Base-by-base conservation (phyloP, 2,797 vertebrate genomes). In the Picus viridis region DNA sequence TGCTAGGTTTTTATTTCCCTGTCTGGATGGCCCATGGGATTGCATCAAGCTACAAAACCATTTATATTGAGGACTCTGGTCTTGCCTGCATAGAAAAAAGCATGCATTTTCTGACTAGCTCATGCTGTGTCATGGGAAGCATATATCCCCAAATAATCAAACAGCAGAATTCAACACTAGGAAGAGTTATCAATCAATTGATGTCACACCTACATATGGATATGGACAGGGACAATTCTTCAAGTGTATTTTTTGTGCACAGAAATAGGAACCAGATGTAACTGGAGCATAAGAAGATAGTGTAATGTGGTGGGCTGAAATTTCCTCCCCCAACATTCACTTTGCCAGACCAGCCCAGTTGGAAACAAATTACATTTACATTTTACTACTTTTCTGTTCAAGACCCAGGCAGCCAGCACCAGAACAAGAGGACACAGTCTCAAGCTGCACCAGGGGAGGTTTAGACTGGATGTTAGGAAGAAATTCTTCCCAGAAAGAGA, bases 161-260 rank as follows among this genome's bases (percentile, higher is more conserved):
- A 16, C 13, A 47, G 18, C 12, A 72, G 15, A 17, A 89, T 62
- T 39, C 41, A 85, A 34, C 15, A 65, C 27, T 4, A 75, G 43
- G 30, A 82, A 49, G 6, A 45, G 10, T n/a, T 51, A 54, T 7
- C 2, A 92, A 36, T 65, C 54, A 51, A 51, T 74, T n/a, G n/a
- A n/a, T n/a, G 10, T 47, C 32, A 68, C 3, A 24, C 9, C 19
- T 86, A 17, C 19, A 13, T 20, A 27, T 5, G 5, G 29, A 22
- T 47, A 30, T 8, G 11, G 27, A 45, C 54, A 76, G n/a, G n/a
- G n/a, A n/a, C n/a, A n/a, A 90, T 70, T 51, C 14, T 83, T 83
- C 0, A 1, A 57, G 32, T 13, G 6, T 12, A 18, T 43, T 77
- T 7, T n/a, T 36, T 68, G 10, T 3, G 2, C 22, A 47, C 24